phyloP scores from a whole-genome alignment of 2,797 vertebrate genomes.

The Gobionotothen gibberifrons region DNA sequence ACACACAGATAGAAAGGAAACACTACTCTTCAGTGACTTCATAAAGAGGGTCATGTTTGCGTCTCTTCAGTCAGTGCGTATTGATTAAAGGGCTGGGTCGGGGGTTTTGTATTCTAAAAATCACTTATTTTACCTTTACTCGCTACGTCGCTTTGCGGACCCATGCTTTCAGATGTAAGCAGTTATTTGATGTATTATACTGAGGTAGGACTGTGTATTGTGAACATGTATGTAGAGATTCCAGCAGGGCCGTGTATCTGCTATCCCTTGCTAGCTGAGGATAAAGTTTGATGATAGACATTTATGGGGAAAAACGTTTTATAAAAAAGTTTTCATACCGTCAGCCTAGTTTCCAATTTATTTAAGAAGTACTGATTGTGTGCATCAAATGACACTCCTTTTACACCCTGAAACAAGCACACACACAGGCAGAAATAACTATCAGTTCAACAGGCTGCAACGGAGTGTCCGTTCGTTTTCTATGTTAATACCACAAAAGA shows the following conservation, averaged over 20 bases:
- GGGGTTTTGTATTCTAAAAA: slow-evolving; percentile 58
- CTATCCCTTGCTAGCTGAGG: slow-evolving; percentile 52
- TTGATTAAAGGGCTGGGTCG: slow-evolving; percentile 56
- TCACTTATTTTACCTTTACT: slow-evolving; percentile 59
- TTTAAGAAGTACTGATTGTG: slow-evolving; percentile 54
- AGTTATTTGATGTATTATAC: slow-evolving; percentile 68
- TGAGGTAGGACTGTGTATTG: slow-evolving; percentile 68
- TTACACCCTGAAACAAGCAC: slow-evolving; percentile 46
- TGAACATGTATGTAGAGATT: slow-evolving; percentile 44
- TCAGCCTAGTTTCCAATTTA: slow-evolving; percentile 20
- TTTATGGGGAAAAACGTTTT: slow-evolving; percentile 42
- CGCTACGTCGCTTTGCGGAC: slow-evolving; percentile 51
- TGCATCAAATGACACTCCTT: slow-evolving; percentile 45
- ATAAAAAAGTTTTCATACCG: slow-evolving; percentile 49
- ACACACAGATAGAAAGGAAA: slow-evolving; percentile 37
- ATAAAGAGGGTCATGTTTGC: slow-evolving; percentile 24
- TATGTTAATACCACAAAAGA: background rate
- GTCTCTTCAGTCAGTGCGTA: slow-evolving; percentile 40
- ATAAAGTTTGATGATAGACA: slow-evolving; percentile 49
- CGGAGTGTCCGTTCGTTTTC: slow-evolving; percentile 4
- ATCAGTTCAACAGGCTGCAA: background rate
- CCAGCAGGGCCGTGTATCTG: slow-evolving; percentile 32
- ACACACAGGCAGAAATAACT: slow-evolving; percentile 12
- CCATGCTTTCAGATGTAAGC: slow-evolving; percentile 68
- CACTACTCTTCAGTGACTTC: slow-evolving; percentile 20